phyloP scores from a whole-genome alignment of 35 echinoderm and acorn worm species.

The Eucidaris tribuloides region DNA sequence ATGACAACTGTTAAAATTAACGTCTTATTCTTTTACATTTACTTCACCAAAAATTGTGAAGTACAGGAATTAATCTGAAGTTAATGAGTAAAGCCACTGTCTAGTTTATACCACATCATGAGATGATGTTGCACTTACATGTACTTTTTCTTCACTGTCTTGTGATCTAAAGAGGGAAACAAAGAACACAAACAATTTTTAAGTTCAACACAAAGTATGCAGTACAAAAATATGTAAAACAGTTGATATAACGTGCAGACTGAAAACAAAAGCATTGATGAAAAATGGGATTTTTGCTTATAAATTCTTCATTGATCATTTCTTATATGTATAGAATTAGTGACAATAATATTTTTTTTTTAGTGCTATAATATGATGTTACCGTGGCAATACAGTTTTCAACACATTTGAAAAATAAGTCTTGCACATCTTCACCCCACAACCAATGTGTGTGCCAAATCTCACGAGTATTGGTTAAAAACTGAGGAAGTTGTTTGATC shows the following conservation, averaged over 20 bases:
- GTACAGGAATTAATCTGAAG: neutral
- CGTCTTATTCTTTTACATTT: neutral
- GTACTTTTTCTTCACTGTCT: conserved; percentile 77
- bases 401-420: no score
- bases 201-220: neutral
- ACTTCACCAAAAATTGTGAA: neutral
- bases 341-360: neutral
- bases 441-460: no score
- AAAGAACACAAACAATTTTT: neutral
- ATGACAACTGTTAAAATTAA: neutral
- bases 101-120: neutral
- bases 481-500: no score
- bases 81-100: neutral
- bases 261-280: neutral
- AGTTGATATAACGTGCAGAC: neutral
- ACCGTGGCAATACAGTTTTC: no score
- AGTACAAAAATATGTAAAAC: neutral
- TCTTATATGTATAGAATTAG: neutral
- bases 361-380: no score
- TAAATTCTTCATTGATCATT: neutral
- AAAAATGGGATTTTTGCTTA: neutral
- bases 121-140: neutral
- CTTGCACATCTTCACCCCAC: no score
- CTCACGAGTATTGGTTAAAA: no score
- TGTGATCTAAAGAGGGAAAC: conserved; percentile 33